These are phyloP conservation scores for Aleadryas rufinucha DNA, from an alignment of 2,113 vertebrate species.

Conservation along the genomic window DNA sequence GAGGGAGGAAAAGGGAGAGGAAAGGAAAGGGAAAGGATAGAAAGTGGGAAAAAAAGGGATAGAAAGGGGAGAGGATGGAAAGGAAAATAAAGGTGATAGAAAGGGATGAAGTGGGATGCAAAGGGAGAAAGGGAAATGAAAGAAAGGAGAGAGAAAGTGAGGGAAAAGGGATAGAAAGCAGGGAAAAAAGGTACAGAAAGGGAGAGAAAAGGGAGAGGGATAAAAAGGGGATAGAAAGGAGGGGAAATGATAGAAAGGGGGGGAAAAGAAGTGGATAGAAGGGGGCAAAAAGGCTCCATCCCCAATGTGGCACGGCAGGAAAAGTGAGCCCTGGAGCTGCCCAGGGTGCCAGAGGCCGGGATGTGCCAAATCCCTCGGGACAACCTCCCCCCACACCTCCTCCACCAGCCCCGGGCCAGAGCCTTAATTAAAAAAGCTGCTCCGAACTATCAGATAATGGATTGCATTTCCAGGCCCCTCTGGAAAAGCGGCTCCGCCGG, in stretches of 20 bases:
- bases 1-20: neutral
- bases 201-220: neutral
- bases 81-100: neutral
- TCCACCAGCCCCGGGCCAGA: neutral
- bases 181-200: neutral
- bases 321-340: slow-evolving; percentile 43
- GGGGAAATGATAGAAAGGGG: neutral
- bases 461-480: slow-evolving; percentile 37
- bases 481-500: neutral
- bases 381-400: neutral
- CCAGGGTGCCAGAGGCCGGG: neutral
- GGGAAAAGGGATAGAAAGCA: neutral
- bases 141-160: neutral
- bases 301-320: slow-evolving; percentile 45
- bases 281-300: neutral
- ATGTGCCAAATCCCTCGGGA: slow-evolving; percentile 1
- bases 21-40: neutral
- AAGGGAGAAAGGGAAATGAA: neutral
- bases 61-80: neutral
- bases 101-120: neutral
- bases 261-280: neutral
- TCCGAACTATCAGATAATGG: slow-evolving; percentile 22
- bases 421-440: slow-evolving; percentile 50
- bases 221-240: neutral
- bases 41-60: too few relatives aligned